These are phyloP conservation scores for Atta texana DNA, from an alignment of 1,140 invertebrate genomes.

Conservation along the genomic window DNA sequence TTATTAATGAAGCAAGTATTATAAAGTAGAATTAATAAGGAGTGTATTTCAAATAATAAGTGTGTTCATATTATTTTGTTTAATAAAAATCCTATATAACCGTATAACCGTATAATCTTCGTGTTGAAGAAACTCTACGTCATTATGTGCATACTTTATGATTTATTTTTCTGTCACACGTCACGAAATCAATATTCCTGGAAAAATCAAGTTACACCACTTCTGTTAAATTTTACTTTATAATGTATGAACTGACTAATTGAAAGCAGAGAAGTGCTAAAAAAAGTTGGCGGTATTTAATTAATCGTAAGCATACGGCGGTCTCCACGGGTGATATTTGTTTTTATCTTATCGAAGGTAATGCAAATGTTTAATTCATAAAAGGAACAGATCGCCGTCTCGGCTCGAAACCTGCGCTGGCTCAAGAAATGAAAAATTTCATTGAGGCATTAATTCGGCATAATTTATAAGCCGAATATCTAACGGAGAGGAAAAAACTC, in stretches of 20 bases:
- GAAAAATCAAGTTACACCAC: neutral
- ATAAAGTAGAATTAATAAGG: no score
- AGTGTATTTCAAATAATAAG: no score
- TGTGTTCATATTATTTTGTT: no score
- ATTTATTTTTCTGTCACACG: neutral
- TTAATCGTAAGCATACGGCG: slow-evolving; percentile 18
- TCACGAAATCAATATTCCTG: slow-evolving; percentile 4
- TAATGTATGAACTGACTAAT: slow-evolving; percentile 15
- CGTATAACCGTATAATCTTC: no score
- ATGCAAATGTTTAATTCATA: slow-evolving; percentile 30
- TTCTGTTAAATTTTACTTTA: slow-evolving; percentile 11
- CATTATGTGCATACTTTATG: neutral
- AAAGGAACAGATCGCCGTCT: neutral
- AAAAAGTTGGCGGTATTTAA: slow-evolving; percentile 15
- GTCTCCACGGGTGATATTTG: neutral
- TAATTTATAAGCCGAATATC: slow-evolving; percentile 34
- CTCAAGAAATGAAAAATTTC: slow-evolving; percentile 17
- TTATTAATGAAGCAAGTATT: no score
- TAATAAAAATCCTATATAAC: neutral
- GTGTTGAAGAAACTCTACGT: neutral
- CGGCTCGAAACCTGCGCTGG: neutral
- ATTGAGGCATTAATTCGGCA: slow-evolving; percentile 18
- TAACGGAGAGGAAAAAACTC: neutral
- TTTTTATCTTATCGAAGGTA: slow-evolving; percentile 20
- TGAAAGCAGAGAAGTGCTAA: neutral